Evolutionary conservation across 2,888 invertebrate genomes (phyloP).

Genomic region (Opisthograptis luteolata): DNA sequence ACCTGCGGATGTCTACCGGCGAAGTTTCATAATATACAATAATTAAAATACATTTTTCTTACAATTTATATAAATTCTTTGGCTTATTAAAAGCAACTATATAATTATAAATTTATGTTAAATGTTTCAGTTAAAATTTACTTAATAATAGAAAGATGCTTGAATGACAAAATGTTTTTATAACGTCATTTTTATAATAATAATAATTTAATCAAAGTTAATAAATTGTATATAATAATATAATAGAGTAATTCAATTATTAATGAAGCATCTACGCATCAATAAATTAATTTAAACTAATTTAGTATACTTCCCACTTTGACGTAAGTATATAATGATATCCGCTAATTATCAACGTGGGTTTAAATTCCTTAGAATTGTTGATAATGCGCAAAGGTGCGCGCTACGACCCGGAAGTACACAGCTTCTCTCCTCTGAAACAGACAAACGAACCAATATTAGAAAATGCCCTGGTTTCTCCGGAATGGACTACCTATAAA

Average conservation of each 20-base stretch:
- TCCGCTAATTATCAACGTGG: constrained; percentile 77
- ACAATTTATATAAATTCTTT: constrained; percentile 85
- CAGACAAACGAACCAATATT: constrained; percentile 7
- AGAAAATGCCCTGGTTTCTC: too few species aligned
- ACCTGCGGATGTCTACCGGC: constrained; percentile 42
- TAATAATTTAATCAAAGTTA: constrained; percentile 85
- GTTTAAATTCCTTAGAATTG: constrained; percentile 78
- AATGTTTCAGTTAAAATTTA: constrained; percentile 82
- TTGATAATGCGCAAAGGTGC: constrained; percentile 72
- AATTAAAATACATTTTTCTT: constrained; percentile 84
- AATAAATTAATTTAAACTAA: constrained; percentile 87
- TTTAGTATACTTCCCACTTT: constrained; percentile 85
- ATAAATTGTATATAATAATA: constrained; percentile 85
- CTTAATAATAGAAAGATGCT: constrained; percentile 84
- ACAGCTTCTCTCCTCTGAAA: constrained; percentile 31
- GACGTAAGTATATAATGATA: constrained; percentile 75
- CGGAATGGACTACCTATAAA: too few species aligned
- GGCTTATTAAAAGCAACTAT: constrained; percentile 85
- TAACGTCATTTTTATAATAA: constrained; percentile 83
- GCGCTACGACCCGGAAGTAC: constrained; percentile 56
- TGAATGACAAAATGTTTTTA: constrained; percentile 83
- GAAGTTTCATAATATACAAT: constrained; percentile 69
- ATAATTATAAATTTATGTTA: constrained; percentile 83
- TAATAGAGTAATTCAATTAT: constrained; percentile 85
- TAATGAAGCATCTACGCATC: constrained; percentile 85